Conservation (phyloP, 2,113 vertebrate genomes). For the Cacatua alba region DNA sequence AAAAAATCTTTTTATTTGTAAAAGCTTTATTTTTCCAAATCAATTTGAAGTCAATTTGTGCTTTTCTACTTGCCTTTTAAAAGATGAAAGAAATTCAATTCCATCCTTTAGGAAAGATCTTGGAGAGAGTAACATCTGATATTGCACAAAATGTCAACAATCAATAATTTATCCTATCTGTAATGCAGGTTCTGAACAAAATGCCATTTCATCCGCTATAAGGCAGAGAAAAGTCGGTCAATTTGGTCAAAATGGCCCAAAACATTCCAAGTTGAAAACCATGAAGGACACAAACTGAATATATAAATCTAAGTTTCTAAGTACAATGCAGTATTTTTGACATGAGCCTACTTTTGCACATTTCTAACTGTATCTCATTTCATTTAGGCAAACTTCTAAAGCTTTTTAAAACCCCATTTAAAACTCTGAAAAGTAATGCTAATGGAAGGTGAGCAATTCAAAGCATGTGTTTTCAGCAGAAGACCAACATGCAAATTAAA, state of each 20-base stretch:
- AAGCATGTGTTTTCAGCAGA: neutral
- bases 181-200: neutral
- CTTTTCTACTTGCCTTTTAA: neutral
- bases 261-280: neutral
- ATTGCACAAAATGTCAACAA: neutral
- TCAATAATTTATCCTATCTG: neutral
- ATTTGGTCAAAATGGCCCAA: neutral
- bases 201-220: neutral
- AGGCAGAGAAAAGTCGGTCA: neutral
- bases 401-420: neutral
- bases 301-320: neutral
- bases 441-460: neutral
- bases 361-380: neutral
- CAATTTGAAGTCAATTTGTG: neutral
- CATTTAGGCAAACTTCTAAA: neutral
- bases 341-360: neutral
- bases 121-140: neutral
- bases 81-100: conserved; percentile 4
- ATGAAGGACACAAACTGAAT: neutral
- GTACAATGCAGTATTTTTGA: neutral
- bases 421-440: neutral
- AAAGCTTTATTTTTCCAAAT: neutral
- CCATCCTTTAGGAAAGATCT: neutral
- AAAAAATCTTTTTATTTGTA: neutral
- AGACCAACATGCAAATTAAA: neutral